Percentiles rank a stretch among this genome's conserved stretches.
These are phyloP conservation scores for Anabacerthia variegaticeps DNA, from an alignment of 2,797 vertebrate genomes.

Conservation along the genomic window DNA sequence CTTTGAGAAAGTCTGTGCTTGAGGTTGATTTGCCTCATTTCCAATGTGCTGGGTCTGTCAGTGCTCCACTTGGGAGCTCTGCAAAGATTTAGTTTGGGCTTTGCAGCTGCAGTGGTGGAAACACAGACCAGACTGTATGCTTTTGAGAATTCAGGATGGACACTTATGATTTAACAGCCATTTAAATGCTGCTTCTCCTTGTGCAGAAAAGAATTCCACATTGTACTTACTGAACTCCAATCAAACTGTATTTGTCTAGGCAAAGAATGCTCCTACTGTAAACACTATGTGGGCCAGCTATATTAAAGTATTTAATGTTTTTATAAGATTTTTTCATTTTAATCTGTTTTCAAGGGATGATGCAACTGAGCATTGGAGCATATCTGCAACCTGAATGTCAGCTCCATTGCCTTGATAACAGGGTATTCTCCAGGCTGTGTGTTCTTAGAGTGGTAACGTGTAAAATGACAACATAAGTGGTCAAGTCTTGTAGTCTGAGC, in stretches of 20 bases:
- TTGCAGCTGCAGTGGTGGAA: neutral
- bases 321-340: neutral
- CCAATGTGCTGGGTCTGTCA: neutral
- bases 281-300: neutral
- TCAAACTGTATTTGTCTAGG: neutral
- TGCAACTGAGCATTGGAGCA: neutral
- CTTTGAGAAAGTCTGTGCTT: neutral
- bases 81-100: neutral
- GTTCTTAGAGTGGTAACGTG: neutral
- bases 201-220: neutral
- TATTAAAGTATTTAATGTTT: neutral
- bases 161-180: neutral
- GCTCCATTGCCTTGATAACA: neutral
- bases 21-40: neutral
- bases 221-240: slow-evolving; percentile 13
- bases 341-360: neutral
- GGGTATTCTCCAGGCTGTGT: neutral
- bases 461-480: neutral
- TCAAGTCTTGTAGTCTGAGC: neutral
- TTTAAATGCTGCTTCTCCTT: neutral
- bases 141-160: slow-evolving; percentile 15
- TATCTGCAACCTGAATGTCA: neutral
- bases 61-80: neutral
- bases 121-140: neutral
- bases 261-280: neutral